A percentile compares a stretch with the other conserved stretches of the same genome.
phyloP scores from a whole-genome alignment of 2,888 invertebrate species.

The Dugesia japonica region DNA sequence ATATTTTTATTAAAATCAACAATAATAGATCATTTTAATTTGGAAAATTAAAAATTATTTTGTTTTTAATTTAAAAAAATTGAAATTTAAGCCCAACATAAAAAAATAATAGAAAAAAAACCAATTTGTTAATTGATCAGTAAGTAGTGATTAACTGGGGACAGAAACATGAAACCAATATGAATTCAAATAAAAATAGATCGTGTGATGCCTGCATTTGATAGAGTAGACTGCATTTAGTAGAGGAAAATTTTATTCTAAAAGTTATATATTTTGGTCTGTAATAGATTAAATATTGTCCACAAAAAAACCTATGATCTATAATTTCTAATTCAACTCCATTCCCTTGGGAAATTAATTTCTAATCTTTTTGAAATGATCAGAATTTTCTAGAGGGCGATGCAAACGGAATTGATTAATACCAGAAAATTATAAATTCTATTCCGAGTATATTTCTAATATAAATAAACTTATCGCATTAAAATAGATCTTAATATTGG shows the following conservation, averaged over 20 bases:
- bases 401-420: conserved; percentile 11
- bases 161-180: background rate
- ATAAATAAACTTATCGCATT: too few relatives aligned
- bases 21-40: too few relatives aligned
- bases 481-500: too few relatives aligned
- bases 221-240: background rate
- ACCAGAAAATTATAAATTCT: background rate
- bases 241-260: background rate
- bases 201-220: background rate
- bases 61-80: too few relatives aligned
- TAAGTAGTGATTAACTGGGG: background rate
- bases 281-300: conserved; percentile 1
- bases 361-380: conserved; percentile 20
- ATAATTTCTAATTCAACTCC: background rate
- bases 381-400: background rate
- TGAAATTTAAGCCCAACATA: too few relatives aligned
- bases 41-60: too few relatives aligned
- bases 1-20: too few relatives aligned
- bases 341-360: conserved; percentile 7
- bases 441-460: background rate
- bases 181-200: background rate
- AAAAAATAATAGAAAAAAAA: background rate
- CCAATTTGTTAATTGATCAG: background rate
- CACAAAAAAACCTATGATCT: conserved; percentile 12
- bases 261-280: background rate